Evolutionary conservation across 2,797 vertebrate species (phyloP).

Genomic region (Xerus rutilus): DNA sequence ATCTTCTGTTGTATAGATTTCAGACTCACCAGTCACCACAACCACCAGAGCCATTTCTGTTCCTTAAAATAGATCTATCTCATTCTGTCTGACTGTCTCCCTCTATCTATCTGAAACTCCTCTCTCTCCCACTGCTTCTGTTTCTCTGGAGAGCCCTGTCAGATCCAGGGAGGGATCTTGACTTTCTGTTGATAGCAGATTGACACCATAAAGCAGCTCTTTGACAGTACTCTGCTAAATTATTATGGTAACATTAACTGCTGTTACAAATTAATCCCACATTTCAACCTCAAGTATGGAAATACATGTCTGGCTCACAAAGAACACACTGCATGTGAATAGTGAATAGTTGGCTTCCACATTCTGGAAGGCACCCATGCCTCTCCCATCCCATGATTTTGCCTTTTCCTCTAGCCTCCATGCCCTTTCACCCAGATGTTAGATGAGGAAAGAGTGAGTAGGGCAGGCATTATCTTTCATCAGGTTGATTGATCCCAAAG

Average conservation of each 20-base stretch:
- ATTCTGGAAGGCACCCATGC: rapidly evolving
- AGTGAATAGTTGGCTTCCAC: rapidly evolving
- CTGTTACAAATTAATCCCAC: background rate
- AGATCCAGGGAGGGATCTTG: too few relatives aligned
- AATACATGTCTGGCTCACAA: rapidly evolving
- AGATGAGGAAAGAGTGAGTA: background rate
- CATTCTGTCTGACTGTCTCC: background rate
- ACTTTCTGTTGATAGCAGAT: rapidly evolving
- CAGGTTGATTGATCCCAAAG: background rate
- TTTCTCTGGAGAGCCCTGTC: background rate
- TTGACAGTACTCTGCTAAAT: background rate
- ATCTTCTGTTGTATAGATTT: background rate
- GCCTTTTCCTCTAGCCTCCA: background rate
- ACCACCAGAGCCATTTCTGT: background rate
- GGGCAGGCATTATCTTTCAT: background rate
- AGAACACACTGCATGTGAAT: rapidly evolving
- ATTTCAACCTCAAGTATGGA: too few relatives aligned
- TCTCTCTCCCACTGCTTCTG: background rate
- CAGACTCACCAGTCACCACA: background rate
- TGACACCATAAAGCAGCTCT: rapidly evolving
- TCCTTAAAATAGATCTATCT: background rate
- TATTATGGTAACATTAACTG: too few relatives aligned
- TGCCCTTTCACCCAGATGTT: too few relatives aligned
- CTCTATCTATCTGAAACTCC: background rate
- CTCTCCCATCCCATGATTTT: too few relatives aligned